Conservation (phyloP, 2,113 vertebrate species). For the Cyprinodon brontotheroides region DNA sequence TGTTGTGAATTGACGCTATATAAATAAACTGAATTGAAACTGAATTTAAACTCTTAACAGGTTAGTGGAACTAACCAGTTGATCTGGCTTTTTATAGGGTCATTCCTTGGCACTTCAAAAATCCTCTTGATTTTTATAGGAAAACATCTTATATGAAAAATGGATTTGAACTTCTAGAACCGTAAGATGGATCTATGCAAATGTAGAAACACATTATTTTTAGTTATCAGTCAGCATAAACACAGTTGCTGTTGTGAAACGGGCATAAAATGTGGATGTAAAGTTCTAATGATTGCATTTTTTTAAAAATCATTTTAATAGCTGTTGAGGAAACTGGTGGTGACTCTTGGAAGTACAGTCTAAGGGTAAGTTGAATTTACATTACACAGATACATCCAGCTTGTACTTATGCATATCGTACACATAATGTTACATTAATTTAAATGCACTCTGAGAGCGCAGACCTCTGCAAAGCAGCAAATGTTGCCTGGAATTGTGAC, state of each 20-base stretch:
- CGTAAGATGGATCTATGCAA: not conserved
- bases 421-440: not conserved
- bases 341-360: conserved; percentile 98
- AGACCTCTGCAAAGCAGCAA: no score
- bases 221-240: not conserved
- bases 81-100: not conserved
- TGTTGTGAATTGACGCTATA: no score
- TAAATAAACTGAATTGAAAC: no score
- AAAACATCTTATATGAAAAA: conserved; percentile 1
- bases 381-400: not conserved
- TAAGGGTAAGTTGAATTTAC: conserved; percentile 84
- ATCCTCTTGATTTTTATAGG: not conserved
- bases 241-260: not conserved
- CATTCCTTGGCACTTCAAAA: conserved; percentile 1
- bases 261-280: not conserved
- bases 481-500: no score
- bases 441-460: no score
- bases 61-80: no score
- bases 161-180: not conserved
- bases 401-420: not conserved
- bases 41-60: no score
- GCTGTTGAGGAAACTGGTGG: conserved; percentile 95
- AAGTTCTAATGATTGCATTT: not conserved
- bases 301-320: conserved; percentile 38
- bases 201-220: not conserved